Evolutionary conservation across 2,113 vertebrate genomes (phyloP).

Genomic region (Herpetotheres cachinnans): DNA sequence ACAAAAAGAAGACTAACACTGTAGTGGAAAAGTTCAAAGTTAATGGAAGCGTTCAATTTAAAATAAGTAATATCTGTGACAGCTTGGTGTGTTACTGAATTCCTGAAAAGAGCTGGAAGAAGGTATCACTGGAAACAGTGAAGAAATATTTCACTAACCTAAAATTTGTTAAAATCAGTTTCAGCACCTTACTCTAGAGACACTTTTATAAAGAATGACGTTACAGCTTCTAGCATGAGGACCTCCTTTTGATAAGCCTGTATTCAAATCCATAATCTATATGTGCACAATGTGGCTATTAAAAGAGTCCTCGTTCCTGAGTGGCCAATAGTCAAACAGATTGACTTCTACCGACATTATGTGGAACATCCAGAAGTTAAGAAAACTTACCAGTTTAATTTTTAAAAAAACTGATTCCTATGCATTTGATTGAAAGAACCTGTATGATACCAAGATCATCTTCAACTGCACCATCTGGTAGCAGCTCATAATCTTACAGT

Average conservation of each 20-base stretch:
- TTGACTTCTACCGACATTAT: not conserved
- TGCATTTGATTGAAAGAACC: not conserved
- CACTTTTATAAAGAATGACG: not conserved
- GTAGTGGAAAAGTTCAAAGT: not conserved
- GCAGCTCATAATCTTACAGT: not conserved
- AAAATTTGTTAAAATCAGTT: not conserved
- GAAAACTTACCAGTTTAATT: not conserved
- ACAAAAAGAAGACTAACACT: not conserved
- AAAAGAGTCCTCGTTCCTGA: not conserved
- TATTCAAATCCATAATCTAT: not conserved
- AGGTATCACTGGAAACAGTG: not conserved
- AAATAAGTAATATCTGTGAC: not conserved
- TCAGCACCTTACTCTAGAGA: not conserved
- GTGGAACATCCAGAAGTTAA: not conserved
- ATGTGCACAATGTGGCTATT: not conserved
- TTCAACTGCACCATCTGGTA: conserved; percentile 21
- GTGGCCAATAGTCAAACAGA: not conserved
- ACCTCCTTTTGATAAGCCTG: not conserved
- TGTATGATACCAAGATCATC: not conserved
- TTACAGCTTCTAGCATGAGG: not conserved
- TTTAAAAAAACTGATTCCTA: not conserved
- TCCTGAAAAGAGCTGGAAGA: not conserved
- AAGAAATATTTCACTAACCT: not conserved
- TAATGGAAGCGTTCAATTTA: not conserved
- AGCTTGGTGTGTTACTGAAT: not conserved